phyloP scores from a whole-genome alignment of 2,888 invertebrate species.

The Epirrhoe tristata region DNA sequence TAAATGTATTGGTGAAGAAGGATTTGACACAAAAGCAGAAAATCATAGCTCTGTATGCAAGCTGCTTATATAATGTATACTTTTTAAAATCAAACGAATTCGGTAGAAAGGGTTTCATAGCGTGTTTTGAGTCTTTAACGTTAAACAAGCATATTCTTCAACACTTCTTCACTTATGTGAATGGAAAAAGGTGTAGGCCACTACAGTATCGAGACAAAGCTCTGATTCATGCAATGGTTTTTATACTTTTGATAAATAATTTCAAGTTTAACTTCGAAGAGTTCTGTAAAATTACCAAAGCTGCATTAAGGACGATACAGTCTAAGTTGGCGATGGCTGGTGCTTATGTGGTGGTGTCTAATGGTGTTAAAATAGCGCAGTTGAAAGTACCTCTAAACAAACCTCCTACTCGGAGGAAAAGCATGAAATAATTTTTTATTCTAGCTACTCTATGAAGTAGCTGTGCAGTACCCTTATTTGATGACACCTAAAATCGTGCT shows the following conservation, averaged over 20 bases:
- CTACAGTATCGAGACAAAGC: slow-evolving; percentile 69
- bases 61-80: slow-evolving; percentile 40
- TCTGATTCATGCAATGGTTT: slow-evolving; percentile 69
- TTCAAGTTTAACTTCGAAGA: slow-evolving; percentile 65
- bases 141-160: slow-evolving; percentile 64
- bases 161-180: slow-evolving; percentile 57
- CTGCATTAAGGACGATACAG: slow-evolving; percentile 56
- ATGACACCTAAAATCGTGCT: too few species aligned
- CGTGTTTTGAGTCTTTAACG: slow-evolving; percentile 61
- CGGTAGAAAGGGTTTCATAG: slow-evolving; percentile 54
- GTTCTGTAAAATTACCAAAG: slow-evolving; percentile 61
- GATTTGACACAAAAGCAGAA: slow-evolving; percentile 51
- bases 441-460: too few species aligned
- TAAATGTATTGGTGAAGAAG: slow-evolving; percentile 53
- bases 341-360: slow-evolving; percentile 55
- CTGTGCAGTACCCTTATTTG: too few species aligned
- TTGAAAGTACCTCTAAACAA: slow-evolving; percentile 64
- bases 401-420: slow-evolving; percentile 26
- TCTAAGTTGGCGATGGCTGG: slow-evolving; percentile 66
- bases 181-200: slow-evolving; percentile 60
- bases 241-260: slow-evolving; percentile 68
- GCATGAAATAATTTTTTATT: slow-evolving; percentile 14
- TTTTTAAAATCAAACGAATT: slow-evolving; percentile 9
- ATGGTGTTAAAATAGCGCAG: slow-evolving; percentile 62
- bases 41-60: slow-evolving; percentile 67